Evolutionary conservation across 2,113 vertebrate genomes (phyloP), one percentile per base, ranked within the genome.

Genomic region (Merops nubicus): DNA sequence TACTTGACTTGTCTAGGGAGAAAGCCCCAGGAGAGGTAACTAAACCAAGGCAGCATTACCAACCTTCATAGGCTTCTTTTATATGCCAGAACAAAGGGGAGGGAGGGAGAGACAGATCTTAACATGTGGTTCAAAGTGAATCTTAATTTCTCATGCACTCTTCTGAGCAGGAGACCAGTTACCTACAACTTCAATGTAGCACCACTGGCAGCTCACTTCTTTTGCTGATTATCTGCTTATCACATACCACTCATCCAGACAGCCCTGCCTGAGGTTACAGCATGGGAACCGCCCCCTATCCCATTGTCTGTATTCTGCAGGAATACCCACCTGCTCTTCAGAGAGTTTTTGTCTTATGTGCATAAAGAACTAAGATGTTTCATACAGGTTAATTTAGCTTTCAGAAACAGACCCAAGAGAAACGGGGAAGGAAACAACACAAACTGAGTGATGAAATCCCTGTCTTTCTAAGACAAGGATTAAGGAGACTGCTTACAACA

Each of bases 1-100:
- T 8, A 54, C 33, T 82, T 94, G 94, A n/a, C 97, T 94, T 2
- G 64, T 98, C 99, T 99, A 73, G 84, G 63, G 94, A 80, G 92
- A 85, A 72, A 73, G 56, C 63, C 96, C 57, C 79, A 89, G 45
- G 75, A 87, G 92, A 92, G 50, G n/a, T 79, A 62, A 93, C 73
- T 78, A 68, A 83, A 80, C 21, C 8, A 65, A 85, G 48, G 38
- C 8, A 4, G 68, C 47, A 33, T 25, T 64, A 36, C n/a, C 68
- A 81, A 0, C 68, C 64, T 84, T 63, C 56, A 50, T 0, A 57
- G 59, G 50, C 50, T 83, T n/a, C 8, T 15, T 56, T 85, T 50
- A 7, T 42, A 15, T 3, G 12, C 42, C 42, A 74, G 36, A 74
- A 65, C n/a, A 88, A 73, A 26, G 33, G 11, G 36, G 18, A 20